Percentiles rank a stretch among this genome's conserved stretches.
Conservation (phyloP, 2,797 vertebrate species). For the Microctenopoma steveboyesi region DNA sequence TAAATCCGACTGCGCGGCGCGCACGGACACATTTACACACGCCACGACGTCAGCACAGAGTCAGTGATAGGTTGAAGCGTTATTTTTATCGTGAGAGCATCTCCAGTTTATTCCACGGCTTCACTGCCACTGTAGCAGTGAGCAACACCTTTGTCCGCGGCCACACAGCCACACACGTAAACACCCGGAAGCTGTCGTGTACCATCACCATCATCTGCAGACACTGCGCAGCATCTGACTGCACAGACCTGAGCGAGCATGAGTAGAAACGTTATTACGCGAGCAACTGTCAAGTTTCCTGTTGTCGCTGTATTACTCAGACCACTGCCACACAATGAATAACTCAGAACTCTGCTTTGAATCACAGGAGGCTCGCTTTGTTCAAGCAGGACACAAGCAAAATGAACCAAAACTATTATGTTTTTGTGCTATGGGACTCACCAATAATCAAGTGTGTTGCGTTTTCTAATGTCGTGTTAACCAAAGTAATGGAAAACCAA, state of each 20-base stretch:
- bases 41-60: too few relatives aligned
- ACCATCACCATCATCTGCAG: constrained; percentile 20
- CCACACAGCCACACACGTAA: constrained; percentile 4
- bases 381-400: background rate
- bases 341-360: background rate
- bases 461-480: background rate
- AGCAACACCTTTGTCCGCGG: background rate
- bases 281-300: constrained; percentile 15
- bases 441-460: background rate
- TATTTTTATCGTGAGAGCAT: background rate
- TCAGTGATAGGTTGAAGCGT: too few relatives aligned
- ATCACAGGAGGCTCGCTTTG: too few relatives aligned
- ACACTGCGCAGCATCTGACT: constrained; percentile 10
- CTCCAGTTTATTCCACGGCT: background rate
- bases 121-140: background rate
- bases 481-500: background rate
- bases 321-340: background rate
- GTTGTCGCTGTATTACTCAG: constrained; percentile 7
- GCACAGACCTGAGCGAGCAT: background rate
- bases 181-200: constrained; percentile 38
- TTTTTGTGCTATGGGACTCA: background rate
- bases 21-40: too few relatives aligned
- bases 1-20: too few relatives aligned
- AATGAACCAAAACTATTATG: background rate
- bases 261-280: constrained; percentile 19